These are phyloP conservation scores for Peromyscus californicus DNA, from an alignment of 2,113 vertebrate genomes.

Conservation along the genomic window DNA sequence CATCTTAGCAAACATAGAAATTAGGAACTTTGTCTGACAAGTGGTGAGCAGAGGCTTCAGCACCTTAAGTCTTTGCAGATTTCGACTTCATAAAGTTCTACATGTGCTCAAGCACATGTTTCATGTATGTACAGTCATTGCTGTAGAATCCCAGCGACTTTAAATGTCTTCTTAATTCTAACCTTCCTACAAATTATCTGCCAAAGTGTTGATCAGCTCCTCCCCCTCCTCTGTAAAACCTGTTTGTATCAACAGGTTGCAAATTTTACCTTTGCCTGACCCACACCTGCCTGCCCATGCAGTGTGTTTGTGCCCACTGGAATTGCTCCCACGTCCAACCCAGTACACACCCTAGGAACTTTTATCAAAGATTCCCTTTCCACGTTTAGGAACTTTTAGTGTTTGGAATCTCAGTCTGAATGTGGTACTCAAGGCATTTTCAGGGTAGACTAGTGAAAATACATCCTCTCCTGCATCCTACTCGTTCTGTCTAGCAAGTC, in stretches of 20 bases:
- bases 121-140: neutral
- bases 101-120: neutral
- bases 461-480: neutral
- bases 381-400: neutral
- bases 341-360: neutral
- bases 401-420: neutral
- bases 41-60: neutral
- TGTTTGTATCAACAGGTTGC: neutral
- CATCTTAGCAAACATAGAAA: neutral
- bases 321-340: neutral
- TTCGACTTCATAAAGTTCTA: neutral
- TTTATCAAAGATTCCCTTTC: neutral
- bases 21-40: neutral
- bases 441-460: neutral
- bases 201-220: neutral
- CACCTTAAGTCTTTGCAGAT: neutral
- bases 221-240: neutral
- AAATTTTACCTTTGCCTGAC: neutral
- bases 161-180: neutral
- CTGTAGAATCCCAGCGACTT: neutral
- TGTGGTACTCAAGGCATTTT: neutral
- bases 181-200: neutral
- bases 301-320: neutral
- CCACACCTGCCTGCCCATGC: neutral
- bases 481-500: neutral